phyloP scores from a whole-genome alignment of 2,888 invertebrate genomes.

The Plebejus argus region DNA sequence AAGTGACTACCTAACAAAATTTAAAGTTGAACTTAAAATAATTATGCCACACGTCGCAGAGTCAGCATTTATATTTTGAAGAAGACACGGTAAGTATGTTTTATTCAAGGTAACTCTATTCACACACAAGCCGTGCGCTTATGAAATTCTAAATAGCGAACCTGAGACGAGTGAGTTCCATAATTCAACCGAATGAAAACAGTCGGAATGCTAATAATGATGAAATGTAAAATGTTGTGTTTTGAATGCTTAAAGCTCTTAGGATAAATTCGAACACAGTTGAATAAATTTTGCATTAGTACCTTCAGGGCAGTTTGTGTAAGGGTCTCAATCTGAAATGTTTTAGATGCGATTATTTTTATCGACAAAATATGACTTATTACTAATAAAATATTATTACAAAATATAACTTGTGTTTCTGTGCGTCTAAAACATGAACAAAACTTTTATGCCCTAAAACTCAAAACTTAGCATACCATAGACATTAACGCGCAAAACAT shows the following conservation, averaged over 20 bases:
- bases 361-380: neutral
- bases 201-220: conserved; percentile 5
- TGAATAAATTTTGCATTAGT: neutral
- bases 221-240: conserved; percentile 4
- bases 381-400: too few relatives aligned
- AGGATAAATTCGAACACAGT: neutral
- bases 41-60: neutral
- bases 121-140: conserved; percentile 12
- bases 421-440: neutral
- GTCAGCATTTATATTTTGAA: conserved; percentile 9
- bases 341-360: neutral
- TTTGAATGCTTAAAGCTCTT: neutral
- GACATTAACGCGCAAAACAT: neutral
- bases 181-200: conserved; percentile 19
- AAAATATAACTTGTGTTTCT: neutral
- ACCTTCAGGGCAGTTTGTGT: neutral
- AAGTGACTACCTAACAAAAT: neutral
- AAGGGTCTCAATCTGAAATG: neutral
- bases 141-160: conserved; percentile 21
- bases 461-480: too few relatives aligned
- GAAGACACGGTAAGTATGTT: conserved; percentile 14
- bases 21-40: neutral
- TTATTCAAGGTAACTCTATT: conserved; percentile 25
- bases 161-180: conserved; percentile 15
- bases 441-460: neutral